These are phyloP conservation scores for Scaptomyza hsui DNA, from an alignment of 1,140 invertebrate genomes.

Conservation along the genomic window DNA sequence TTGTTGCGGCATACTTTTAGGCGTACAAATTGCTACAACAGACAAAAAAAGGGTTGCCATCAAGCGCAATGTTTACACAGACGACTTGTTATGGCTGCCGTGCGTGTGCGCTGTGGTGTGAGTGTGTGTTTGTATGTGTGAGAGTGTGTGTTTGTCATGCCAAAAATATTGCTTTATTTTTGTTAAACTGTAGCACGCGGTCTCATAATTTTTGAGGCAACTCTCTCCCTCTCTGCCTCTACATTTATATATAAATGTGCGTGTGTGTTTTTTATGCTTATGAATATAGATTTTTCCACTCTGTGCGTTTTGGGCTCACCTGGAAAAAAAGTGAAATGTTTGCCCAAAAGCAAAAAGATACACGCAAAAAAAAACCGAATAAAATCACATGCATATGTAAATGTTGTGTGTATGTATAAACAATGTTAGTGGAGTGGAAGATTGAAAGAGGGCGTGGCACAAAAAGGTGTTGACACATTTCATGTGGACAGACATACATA, in stretches of 20 bases:
- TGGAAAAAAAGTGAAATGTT: constrained; percentile 44
- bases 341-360: constrained; percentile 63
- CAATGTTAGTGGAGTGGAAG: constrained; percentile 60
- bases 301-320: constrained; percentile 43
- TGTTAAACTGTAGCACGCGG: constrained; percentile 29
- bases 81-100: constrained; percentile 53
- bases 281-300: constrained; percentile 78
- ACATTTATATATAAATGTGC: constrained; percentile 32
- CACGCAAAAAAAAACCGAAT: constrained; percentile 2
- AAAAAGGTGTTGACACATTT: constrained; percentile 79
- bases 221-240: no score
- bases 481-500: constrained; percentile 38
- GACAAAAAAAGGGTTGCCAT: constrained; percentile 37
- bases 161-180: constrained; percentile 52
- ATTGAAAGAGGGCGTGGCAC: constrained; percentile 32
- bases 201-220: constrained; percentile 32
- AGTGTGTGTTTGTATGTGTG: constrained; percentile 6
- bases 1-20: constrained; percentile 51
- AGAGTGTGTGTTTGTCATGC: constrained; percentile 3
- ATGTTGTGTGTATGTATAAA: constrained; percentile 42
- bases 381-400: constrained; percentile 44
- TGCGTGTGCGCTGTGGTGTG: constrained; percentile 2
- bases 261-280: constrained; percentile 48
- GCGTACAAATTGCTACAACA: constrained; percentile 56
- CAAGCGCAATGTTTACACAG: constrained; percentile 47